Evolutionary conservation across 2,797 vertebrate genomes (phyloP).

Genomic region (Ctenochaetus hawaiiensis): DNA sequence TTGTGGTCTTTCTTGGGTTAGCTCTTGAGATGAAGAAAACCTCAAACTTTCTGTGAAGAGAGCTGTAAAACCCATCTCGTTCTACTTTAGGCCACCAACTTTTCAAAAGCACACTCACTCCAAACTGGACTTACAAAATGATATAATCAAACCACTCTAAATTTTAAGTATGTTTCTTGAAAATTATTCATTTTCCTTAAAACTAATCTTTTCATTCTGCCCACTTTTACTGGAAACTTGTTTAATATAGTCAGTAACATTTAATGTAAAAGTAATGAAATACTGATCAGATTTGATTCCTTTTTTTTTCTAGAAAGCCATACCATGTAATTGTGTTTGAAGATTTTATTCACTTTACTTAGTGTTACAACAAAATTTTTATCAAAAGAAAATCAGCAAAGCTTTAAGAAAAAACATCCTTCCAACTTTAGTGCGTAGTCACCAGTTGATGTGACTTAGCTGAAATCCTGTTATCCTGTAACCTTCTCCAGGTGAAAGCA

Average conservation of each 20-base stretch:
- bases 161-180: background rate
- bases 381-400: background rate
- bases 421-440: too few species aligned
- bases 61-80: too few species aligned
- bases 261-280: background rate
- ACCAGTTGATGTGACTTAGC: background rate
- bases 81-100: too few species aligned
- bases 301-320: background rate
- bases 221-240: background rate
- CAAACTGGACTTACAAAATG: background rate
- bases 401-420: background rate
- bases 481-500: constrained; percentile 74
- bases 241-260: background rate
- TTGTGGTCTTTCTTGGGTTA: too few species aligned
- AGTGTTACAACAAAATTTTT: background rate
- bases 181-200: background rate
- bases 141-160: background rate
- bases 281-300: background rate
- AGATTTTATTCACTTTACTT: background rate
- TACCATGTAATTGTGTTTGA: background rate
- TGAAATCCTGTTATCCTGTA: background rate
- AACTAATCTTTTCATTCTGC: background rate
- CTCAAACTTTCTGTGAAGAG: too few species aligned
- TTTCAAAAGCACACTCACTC: background rate
- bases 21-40: too few species aligned